phyloP scores from a whole-genome alignment of 1,140 invertebrate species.

The Dinoponera quadriceps region DNA sequence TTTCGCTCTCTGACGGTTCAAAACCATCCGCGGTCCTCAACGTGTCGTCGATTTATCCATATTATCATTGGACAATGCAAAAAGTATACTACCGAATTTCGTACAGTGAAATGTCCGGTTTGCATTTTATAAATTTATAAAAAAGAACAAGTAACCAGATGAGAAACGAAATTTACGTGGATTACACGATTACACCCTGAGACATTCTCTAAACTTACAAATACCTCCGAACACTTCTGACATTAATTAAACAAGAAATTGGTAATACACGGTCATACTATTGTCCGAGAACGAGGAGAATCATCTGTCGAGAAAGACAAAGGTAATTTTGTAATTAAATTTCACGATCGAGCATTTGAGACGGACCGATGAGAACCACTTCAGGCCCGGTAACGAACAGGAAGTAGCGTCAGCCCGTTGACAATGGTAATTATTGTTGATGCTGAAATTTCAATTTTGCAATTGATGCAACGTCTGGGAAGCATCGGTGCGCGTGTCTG shows the following conservation, averaged over 20 bases:
- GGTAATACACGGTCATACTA: too few species aligned
- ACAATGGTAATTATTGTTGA: slow-evolving; percentile 83
- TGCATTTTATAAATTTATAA: too few species aligned
- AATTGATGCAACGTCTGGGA: slow-evolving; percentile 82
- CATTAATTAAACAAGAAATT: too few species aligned
- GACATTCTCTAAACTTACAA: too few species aligned
- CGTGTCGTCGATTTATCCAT: neutral
- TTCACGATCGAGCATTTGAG: slow-evolving; percentile 35
- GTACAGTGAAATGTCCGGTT: neutral
- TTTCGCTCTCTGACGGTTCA: slow-evolving; percentile 49
- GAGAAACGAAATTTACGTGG: too few species aligned
- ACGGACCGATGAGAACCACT: slow-evolving; percentile 71
- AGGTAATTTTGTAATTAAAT: slow-evolving; percentile 16
- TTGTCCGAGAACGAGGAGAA: neutral
- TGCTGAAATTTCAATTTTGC: slow-evolving; percentile 83
- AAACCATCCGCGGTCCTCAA: slow-evolving; percentile 66
- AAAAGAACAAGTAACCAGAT: too few species aligned
- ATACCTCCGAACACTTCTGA: too few species aligned
- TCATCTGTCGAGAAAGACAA: neutral
- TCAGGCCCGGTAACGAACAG: slow-evolving; percentile 76
- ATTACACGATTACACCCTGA: too few species aligned
- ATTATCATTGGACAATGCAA: neutral
- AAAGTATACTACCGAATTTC: neutral
- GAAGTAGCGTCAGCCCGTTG: slow-evolving; percentile 70
- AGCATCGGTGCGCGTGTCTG: slow-evolving; percentile 52